These are phyloP conservation scores for Trinectes maculatus DNA, from an alignment of 2,113 vertebrate species.

Conservation along the genomic window DNA sequence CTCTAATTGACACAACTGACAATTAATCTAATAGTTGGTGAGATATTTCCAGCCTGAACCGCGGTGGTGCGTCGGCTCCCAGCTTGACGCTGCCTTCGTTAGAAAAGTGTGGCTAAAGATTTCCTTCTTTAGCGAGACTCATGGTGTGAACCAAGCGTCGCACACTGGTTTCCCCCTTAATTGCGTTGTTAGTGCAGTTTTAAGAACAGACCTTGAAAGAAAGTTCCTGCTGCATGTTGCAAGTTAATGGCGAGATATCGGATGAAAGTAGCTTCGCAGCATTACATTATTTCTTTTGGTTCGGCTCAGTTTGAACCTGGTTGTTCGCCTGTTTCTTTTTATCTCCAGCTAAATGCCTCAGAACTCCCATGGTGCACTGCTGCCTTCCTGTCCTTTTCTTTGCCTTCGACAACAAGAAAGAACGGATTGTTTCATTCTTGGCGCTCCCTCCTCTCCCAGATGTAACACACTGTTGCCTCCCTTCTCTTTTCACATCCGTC, in stretches of 20 bases:
- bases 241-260: background rate
- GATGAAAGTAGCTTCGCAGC: background rate
- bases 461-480: slow-evolving; percentile 66
- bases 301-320: slow-evolving; percentile 40
- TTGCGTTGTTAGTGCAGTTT: too few relatives aligned
- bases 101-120: too few relatives aligned
- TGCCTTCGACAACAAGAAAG: slow-evolving; percentile 66
- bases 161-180: too few relatives aligned
- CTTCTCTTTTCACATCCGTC: slow-evolving; percentile 50
- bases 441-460: slow-evolving; percentile 60
- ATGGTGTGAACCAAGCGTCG: too few relatives aligned
- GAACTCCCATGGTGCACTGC: slow-evolving; percentile 62
- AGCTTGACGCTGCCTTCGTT: too few relatives aligned
- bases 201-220: too few relatives aligned
- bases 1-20: too few relatives aligned
- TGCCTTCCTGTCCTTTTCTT: slow-evolving; percentile 62
- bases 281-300: slow-evolving; percentile 20
- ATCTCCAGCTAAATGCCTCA: slow-evolving; percentile 55
- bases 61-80: too few relatives aligned
- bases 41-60: too few relatives aligned
- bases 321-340: slow-evolving; percentile 27
- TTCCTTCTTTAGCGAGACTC: too few relatives aligned
- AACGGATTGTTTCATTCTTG: slow-evolving; percentile 68
- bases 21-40: too few relatives aligned
- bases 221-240: background rate